Base-by-base conservation (phyloP, 2,888 invertebrate species). In the Drosophila glabriapex region DNA sequence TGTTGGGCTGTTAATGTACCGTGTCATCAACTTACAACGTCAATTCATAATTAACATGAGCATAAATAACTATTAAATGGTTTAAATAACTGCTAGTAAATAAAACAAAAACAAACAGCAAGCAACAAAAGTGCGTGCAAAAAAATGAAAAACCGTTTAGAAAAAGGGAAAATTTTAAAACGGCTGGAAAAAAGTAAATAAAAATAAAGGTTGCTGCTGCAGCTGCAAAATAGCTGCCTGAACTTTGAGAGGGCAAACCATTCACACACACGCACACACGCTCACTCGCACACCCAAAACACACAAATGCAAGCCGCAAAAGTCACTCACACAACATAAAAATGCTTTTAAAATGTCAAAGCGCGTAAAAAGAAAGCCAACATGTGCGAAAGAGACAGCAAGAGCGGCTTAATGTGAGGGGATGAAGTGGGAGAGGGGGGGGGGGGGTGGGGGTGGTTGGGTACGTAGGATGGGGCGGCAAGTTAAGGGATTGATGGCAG, bases 311-410 rank as follows among this genome's bases (percentile, higher is more conserved):
- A 74, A 63, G 77, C 84, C 78, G 65, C 86, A 80, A 83, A 90
- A 90, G 76, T 85, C 85, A 75, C 77, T 77, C 77, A 77, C 62
- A 85, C 82, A 73, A 89, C 89, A 88, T 80, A 79, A 82, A 88
- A 88, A 89, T 89, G 90, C 87, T 88, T 88, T 88, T 88, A 88
- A 91, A 89, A 88, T 91, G 87, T 88, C 87, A 88, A 88, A 88
- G 87, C 90, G 82, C 78, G 78, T 84, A 79, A 78, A 86, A 83
- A 75, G 89, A 81, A 90, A 73, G 62, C 55, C 52, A 49, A 50
- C 46, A 55, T 55, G 70, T 62, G 64, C 31, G 66, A 62, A 35
- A 55, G 61, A 69, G 72, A 68, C 58, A 12, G 29, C 12, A 12
- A 10, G 61, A 33, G 49, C 22, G 33, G 46, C 16, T 46, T 46